phyloP scores from a whole-genome alignment of 1,140 invertebrate genomes.

The Dendroctonus ponderosae region DNA sequence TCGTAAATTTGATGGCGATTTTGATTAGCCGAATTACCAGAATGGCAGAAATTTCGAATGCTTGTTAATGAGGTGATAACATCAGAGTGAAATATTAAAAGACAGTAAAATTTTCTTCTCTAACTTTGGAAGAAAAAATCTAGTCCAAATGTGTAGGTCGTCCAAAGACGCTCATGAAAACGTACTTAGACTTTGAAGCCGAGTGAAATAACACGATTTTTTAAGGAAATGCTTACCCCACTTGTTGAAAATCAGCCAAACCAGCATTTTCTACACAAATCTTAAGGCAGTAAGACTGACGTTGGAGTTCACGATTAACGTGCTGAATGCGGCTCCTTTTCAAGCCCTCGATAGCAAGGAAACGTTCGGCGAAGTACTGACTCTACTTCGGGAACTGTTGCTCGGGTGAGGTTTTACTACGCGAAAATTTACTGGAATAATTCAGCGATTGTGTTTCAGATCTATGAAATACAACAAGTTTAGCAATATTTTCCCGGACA shows the following conservation, averaged over 20 bases:
- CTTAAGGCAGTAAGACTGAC: not conserved
- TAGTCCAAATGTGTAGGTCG: too few species aligned
- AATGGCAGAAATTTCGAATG: too few species aligned
- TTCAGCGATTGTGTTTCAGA: not conserved
- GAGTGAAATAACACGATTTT: too few species aligned
- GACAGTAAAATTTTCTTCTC: too few species aligned
- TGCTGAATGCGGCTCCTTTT: not conserved
- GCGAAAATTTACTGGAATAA: not conserved
- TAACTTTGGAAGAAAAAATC: too few species aligned
- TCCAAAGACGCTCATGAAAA: too few species aligned
- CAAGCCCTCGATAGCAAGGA: conserved; percentile 1
- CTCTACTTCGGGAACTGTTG: not conserved
- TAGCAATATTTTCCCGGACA: not conserved
- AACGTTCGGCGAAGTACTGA: not conserved
- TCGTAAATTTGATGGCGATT: too few species aligned
- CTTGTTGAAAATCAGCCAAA: conserved; percentile 10
- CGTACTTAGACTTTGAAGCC: too few species aligned
- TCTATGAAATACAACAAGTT: conserved; percentile 2
- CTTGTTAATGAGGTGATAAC: too few species aligned
- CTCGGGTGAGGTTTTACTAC: conserved; percentile 1
- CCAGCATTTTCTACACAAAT: conserved; percentile 3
- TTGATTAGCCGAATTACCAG: too few species aligned
- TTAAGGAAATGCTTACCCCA: conserved; percentile 3
- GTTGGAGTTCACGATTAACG: not conserved
- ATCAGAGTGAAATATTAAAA: too few species aligned